Evolutionary conservation across 2,113 vertebrate species (phyloP), one percentile per base, ranked within the genome.

Genomic region (Phrynocephalus versicolor): DNA sequence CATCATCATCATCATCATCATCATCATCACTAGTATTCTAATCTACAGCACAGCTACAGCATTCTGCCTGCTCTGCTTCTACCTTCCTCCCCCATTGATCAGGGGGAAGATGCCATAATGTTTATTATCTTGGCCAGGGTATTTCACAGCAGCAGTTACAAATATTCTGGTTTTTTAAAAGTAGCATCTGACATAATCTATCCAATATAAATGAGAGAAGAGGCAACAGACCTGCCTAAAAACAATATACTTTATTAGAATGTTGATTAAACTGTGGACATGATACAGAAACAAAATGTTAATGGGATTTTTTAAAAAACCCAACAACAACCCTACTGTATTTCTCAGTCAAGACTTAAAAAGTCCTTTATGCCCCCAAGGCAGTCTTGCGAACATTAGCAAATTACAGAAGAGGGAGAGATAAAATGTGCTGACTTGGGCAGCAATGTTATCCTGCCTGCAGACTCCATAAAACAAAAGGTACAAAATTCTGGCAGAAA

Each of bases 361-460:
- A 67, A 83, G 58, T 83, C 86, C 67, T 91, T 85, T 77, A 84
- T 37, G 88, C 86, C 74, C 57, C 85, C 51, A 88, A 89, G 84
- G 35, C 77, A 69, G 75, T 81, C 39, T 67, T 51, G 75, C 39
- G 65, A 87, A 88, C 76, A 88, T 69, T 86, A 88, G 83, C 81
- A 87, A 88, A 92, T 83, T 82, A 83, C 27, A 45, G 87, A 75
- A 81, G 79, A 69, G 89, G 64, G 35, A 58, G 30, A 67, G 45
- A 45, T 74, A 87, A 90, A 90, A 90, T 79, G 87, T 39, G 87
- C 91, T 91, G 88, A 94, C 84, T 87, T 92, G 85, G 83, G 84
- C 72, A 88, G n/a, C 78, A 92, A 70, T 55, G 76, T 90, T 86
- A 88, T 79, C n/a, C 85, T 84, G 30, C 90, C 60, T 85, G 39